Conservation (phyloP, 2,888 invertebrate genomes). For the Agelastica alni region DNA sequence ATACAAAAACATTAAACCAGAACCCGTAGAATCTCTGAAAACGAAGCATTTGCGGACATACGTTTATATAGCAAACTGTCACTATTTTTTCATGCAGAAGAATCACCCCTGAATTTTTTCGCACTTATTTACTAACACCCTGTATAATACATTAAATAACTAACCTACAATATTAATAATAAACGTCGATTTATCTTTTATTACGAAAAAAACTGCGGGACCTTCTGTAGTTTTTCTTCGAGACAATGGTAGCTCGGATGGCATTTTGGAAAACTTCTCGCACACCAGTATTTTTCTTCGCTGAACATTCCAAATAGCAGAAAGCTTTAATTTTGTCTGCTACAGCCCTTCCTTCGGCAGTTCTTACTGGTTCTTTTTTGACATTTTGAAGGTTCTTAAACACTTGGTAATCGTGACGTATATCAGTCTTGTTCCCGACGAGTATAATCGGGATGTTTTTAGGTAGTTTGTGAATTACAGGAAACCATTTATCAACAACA, state of each 20-base stretch:
- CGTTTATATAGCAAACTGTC: no score
- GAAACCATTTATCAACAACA: slow-evolving; percentile 4
- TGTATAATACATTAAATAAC: no score
- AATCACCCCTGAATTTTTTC: no score
- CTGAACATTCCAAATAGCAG: slow-evolving; percentile 3
- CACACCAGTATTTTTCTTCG: neutral
- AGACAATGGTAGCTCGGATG: neutral
- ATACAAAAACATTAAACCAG: no score
- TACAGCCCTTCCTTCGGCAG: neutral
- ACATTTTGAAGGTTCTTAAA: neutral
- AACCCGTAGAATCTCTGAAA: no score
- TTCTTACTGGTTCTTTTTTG: neutral
- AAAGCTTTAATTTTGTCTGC: neutral
- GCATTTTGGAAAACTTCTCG: slow-evolving; percentile 6
- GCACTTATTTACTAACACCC: no score
- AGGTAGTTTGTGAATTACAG: neutral
- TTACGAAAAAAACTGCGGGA: no score
- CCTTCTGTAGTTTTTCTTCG: neutral
- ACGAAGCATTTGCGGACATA: no score
- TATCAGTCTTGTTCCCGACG: neutral
- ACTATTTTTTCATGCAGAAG: no score
- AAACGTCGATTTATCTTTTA: no score
- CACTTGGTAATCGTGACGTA: neutral
- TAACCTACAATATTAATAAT: no score
- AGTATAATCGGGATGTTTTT: slow-evolving; percentile 1